Conservation (phyloP, 2,113 vertebrate genomes). For the Nymphicus hollandicus region DNA sequence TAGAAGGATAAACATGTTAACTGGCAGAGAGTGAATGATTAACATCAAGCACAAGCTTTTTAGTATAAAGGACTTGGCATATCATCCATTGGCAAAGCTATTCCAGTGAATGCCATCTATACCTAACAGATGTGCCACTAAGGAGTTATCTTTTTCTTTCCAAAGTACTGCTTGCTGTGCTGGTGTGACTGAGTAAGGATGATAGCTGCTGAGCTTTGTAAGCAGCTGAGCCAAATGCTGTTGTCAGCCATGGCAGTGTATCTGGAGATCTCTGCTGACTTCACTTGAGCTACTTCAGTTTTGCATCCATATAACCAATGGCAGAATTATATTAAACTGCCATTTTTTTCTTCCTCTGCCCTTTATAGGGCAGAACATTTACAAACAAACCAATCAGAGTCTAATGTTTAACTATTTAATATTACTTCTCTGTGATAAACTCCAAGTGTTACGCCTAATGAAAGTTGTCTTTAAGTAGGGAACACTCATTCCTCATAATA, state of each 20-base stretch:
- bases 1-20: conserved; percentile 69
- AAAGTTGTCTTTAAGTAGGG: background rate
- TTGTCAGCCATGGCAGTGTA: background rate
- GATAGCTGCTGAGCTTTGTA: background rate
- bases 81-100: conserved; percentile 55
- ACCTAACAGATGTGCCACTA: conserved; percentile 56
- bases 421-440: background rate
- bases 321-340: background rate
- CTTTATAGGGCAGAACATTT: background rate
- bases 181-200: conserved; percentile 10
- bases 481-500: background rate
- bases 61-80: conserved; percentile 53
- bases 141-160: conserved; percentile 24
- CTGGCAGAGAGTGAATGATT: conserved; percentile 62
- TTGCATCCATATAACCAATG: background rate
- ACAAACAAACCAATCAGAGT: background rate
- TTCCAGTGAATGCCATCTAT: conserved; percentile 44
- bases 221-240: background rate
- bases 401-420: background rate
- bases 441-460: background rate
- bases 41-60: conserved; percentile 61
- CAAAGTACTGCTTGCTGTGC: background rate
- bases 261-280: conserved; percentile 7
- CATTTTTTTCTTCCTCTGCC: background rate
- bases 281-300: background rate